A percentile compares a stretch with the other conserved stretches of the same genome.
Evolutionary conservation across 2,113 vertebrate genomes (phyloP).

Genomic region (Pardalotus punctatus): DNA sequence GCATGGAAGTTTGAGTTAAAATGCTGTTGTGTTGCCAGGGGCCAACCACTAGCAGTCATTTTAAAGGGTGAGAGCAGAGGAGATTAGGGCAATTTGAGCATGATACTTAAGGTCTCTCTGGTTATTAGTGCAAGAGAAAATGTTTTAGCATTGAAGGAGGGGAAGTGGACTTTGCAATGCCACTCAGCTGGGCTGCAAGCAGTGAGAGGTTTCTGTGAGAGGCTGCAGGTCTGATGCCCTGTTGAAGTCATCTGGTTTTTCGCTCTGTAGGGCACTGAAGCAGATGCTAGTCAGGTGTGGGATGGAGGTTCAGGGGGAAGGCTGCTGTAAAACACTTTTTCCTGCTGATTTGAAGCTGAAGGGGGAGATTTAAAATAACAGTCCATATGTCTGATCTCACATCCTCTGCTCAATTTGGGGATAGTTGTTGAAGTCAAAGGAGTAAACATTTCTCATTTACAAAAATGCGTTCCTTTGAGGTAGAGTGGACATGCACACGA

Average conservation of each 20-base stretch:
- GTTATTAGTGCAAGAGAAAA: conserved; percentile 6
- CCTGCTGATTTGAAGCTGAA: neutral
- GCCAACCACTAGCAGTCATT: conserved; percentile 37
- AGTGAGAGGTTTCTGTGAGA: neutral
- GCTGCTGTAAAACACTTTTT: neutral
- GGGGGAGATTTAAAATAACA: neutral
- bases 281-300: neutral
- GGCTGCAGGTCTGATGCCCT: neutral
- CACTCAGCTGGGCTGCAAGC: neutral
- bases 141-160: neutral
- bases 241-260: neutral
- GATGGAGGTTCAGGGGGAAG: neutral
- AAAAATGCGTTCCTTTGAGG: neutral
- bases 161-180: neutral
- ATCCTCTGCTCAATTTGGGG: neutral
- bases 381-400: neutral
- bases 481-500: neutral
- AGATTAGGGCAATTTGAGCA: conserved; percentile 12
- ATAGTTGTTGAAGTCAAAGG: neutral
- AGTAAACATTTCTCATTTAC: neutral
- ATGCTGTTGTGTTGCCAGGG: conserved; percentile 29
- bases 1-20: conserved; percentile 48
- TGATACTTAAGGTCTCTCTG: conserved; percentile 12
- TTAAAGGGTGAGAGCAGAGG: conserved; percentile 52
- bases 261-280: neutral